Evolutionary conservation across 1,140 invertebrate genomes (phyloP), one percentile per base, ranked within the genome.

Genomic region (Neodiprion fabricii): DNA sequence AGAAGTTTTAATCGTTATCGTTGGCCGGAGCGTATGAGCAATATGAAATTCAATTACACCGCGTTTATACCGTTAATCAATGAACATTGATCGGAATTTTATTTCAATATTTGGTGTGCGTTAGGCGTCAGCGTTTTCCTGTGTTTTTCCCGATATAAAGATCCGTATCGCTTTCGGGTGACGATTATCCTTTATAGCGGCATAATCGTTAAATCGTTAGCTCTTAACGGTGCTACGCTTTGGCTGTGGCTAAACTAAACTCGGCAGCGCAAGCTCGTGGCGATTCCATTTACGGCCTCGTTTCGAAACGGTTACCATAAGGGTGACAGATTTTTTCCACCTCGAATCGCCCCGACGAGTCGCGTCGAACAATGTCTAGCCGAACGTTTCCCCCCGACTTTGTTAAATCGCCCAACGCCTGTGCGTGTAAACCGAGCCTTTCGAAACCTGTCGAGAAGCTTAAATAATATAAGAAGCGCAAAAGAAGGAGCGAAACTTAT

Each of bases 11-110:
- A 61, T 61, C 53, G 53, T 8, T 61, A 61, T 61, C n/a, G 53
- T 61, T 61, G 11, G 53, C n/a, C 28, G 28, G 28, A 40, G 28
- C 5, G 28, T 40, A 40, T 0, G 28, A 3, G 28, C 28, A 40
- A 14, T 61, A 5, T 17, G 53, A 61, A 61, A 61, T 61, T 61
- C 53, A 61, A 61, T 61, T 61, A 61, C n/a, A 7, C 5, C 53
- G n/a, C 53, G 53, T 40, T 40, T 40, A 61, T 61, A 61, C n/a
- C n/a, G 53, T 61, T 61, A 12, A 61, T 14, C 53, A 12, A 61
- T 61, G n/a, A 61, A 61, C 53, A 61, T 61, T 61, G n/a, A 61
- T 61, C 53, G 53, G n/a, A 61, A 61, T 61, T 61, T 61, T 61
- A 61, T 61, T 61, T 61, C 53, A 61, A 61, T 61, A 61, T 61